Evolutionary conservation across 2,888 invertebrate genomes (phyloP), one percentile per base, ranked within the genome.

Genomic region (Dasypogon diadema): DNA sequence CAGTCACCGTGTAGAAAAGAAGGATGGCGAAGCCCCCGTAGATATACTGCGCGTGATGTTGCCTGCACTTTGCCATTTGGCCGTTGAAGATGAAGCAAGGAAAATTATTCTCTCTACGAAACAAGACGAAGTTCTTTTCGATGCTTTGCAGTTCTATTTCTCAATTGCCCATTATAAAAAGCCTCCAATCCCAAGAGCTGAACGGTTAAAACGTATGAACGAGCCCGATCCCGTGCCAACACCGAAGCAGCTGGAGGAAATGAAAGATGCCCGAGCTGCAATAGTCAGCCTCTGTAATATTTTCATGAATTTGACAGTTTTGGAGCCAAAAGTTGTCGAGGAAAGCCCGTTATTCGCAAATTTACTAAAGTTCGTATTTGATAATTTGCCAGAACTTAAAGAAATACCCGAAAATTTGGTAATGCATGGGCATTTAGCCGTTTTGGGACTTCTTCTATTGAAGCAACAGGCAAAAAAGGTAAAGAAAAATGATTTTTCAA

Each of bases 261-360:
- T 95, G 92, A 92, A 92, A 81, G 93, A 94, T 84, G 93, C 95
- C 0, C 90, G 95, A 77, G 89, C 91, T 2, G 95, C 96, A 0
- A 92, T 97, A 89, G 92, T 94, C 78, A 94, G 96, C 80, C 90
- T 95, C 30, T 97, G 96, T 85, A 96, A 96, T 83, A 92, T 96
- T 76, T 91, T 97, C 79, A 95, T 97, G 93, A 97, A 97, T 83
- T 89, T 97, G 2, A 93, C 95, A 12, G 97, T 97, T 0, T 85
- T 97, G 76, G 97, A 97, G 81, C 91, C 93, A 0, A 93, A 93
- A 84, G 87, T 93, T 58, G 94, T 95, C 4, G 93, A 94, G 83
- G 91, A 92, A 79, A 92, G 93, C 76, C 87, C 90, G 63, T 87
- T 92, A 10, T 96, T 96, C 83, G 91, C 92, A 79, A 92, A 92